Conservation (phyloP, 2,888 invertebrate species). For the Leptothorax acervorum region DNA sequence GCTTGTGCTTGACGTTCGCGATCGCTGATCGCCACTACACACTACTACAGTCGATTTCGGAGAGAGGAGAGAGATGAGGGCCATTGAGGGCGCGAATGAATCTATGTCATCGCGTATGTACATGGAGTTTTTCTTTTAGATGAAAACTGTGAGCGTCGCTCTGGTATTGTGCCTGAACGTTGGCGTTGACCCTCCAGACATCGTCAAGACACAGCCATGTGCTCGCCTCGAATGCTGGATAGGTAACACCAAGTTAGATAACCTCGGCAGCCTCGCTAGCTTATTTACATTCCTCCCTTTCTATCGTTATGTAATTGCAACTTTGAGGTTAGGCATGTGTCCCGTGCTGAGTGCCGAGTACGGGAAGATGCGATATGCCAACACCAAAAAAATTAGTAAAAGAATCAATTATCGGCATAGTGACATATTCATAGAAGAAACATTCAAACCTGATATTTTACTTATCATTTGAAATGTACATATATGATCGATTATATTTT, state of each 20-base stretch:
- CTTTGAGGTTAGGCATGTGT: constrained; percentile 74
- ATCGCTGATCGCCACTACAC: no score
- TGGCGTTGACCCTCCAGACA: constrained; percentile 99
- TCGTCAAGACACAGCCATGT: constrained; percentile 98
- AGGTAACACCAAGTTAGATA: constrained; percentile 87
- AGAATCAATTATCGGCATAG: not conserved
- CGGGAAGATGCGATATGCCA: no score
- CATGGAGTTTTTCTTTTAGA: constrained; percentile 87
- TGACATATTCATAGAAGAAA: not conserved
- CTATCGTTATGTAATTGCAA: constrained; percentile 73
- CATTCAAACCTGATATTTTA: not conserved
- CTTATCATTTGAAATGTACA: not conserved
- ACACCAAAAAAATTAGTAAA: not conserved
- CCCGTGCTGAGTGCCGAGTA: not conserved
- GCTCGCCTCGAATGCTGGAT: constrained; percentile 99
- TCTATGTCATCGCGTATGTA: not conserved
- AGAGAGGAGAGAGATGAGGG: not conserved
- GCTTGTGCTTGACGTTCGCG: no score
- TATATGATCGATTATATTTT: not conserved
- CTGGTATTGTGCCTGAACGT: constrained; percentile 98
- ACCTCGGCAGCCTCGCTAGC: not conserved
- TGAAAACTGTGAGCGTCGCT: constrained; percentile 99
- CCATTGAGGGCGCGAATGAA: not conserved
- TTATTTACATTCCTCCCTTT: constrained; percentile 67
- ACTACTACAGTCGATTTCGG: no score